A percentile compares a stretch with the other conserved stretches of the same genome.
These are phyloP conservation scores for Eupithecia exiguata DNA, from an alignment of 2,888 invertebrate genomes.

Conservation along the genomic window DNA sequence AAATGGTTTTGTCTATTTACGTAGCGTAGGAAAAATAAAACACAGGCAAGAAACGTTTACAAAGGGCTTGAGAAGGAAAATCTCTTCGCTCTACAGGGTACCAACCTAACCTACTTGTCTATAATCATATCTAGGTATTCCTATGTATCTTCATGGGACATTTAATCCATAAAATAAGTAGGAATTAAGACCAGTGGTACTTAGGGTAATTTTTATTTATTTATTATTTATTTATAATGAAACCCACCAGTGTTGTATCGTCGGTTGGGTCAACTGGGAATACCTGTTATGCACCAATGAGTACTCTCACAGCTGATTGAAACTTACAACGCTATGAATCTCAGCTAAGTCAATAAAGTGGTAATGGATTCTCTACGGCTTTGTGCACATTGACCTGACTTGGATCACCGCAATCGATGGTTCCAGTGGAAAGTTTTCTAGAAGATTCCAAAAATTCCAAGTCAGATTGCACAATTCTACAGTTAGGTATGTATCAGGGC, in stretches of 20 bases:
- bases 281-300: neutral
- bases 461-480: no score
- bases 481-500: no score
- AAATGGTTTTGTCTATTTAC: neutral
- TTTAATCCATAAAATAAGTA: no score
- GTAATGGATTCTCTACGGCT: neutral
- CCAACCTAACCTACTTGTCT: no score
- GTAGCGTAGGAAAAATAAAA: neutral
- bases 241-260: neutral
- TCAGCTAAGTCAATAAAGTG: neutral
- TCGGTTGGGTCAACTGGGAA: neutral
- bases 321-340: constrained; percentile 1
- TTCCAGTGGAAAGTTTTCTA: neutral
- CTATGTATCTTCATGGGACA: no score
- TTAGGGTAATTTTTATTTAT: no score
- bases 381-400: neutral
- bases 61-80: neutral
- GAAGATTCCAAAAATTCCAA: no score
- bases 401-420: neutral
- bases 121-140: no score
- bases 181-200: no score
- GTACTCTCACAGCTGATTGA: neutral
- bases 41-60: neutral
- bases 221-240: no score
- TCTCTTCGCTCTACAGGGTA: neutral